Evolutionary conservation across 2,797 vertebrate genomes (phyloP), one percentile per base, ranked within the genome.

Genomic region (Rhabdomys pumilio): DNA sequence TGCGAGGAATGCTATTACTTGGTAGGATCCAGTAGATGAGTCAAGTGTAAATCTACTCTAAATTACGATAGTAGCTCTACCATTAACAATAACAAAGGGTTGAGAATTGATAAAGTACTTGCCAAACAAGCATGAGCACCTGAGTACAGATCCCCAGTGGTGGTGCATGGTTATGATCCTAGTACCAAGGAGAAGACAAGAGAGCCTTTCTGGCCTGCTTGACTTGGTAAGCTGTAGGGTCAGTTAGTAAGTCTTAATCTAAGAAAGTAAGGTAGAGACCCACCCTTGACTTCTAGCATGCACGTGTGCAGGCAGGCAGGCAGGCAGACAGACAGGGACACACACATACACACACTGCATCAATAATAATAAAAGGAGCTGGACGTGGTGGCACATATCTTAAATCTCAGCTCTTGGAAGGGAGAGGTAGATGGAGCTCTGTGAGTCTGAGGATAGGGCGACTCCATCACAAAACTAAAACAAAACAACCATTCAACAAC

Each of bases 61-160:
- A 96, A 79, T 97, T 84, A 76, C 6, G 83, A 69, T 0, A 94
- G 20, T 10, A 96, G 73, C 59, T 95, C n/a, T 76, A 59, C 93
- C 29, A 55, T 0, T 83, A 92, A 94, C 4, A 65, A 96, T 61
- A 97, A 57, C 85, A 6, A 79, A 87, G 47, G 22, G 34, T 6
- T 38, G 14, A 55, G 13, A 72, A 22, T 29, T 10, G 9, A 67
- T 17, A 38, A 57, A 41, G 34, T 38, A 4, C 31, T 72, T 55
- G 85, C 65, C 65, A 73, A n/a, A 55, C 24, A 65, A 85, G 31
- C 61, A 29, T 26, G 65, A 72, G 44, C 19, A 86, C 44, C 17
- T 53, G 83, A 53, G 14, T 29, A 10, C 14, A 75, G 67, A 31
- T 3, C 8, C 85, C 14, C n/a, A 41, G 69, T 59, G 50, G 34